phyloP scores from a whole-genome alignment of 2,888 invertebrate genomes.

The Rhodophaea formosa region DNA sequence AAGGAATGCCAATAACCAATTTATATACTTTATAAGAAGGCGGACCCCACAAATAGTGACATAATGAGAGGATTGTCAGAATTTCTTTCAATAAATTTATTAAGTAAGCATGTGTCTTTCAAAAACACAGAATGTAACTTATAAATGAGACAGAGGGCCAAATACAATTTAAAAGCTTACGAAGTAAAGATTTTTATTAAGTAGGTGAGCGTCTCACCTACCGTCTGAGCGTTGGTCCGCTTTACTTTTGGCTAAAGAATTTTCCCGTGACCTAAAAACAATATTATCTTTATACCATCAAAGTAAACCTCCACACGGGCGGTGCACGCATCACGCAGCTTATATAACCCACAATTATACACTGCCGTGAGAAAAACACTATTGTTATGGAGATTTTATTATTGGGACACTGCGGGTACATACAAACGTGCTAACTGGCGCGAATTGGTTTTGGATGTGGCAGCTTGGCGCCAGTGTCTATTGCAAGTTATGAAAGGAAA shows the following conservation, averaged over 20 bases:
- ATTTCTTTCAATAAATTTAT: no score
- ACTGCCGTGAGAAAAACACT: conserved; percentile 31
- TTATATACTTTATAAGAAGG: no score
- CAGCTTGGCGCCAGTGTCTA: conserved; percentile 4
- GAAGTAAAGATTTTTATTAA: no score
- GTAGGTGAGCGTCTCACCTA: neutral
- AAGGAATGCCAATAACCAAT: no score
- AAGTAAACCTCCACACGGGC: conserved; percentile 25
- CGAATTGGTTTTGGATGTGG: conserved; percentile 6
- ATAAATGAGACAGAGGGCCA: no score
- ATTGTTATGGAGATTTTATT: conserved; percentile 32
- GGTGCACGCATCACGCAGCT: conserved; percentile 30
- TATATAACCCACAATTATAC: conserved; percentile 35
- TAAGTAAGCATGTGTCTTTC: no score
- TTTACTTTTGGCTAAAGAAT: conserved; percentile 3
- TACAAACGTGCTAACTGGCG: neutral
- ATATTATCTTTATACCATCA: conserved; percentile 29
- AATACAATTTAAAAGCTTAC: no score
- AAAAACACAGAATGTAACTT: no score
- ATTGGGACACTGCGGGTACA: conserved; percentile 30
- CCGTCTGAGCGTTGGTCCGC: neutral
- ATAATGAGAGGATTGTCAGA: no score
- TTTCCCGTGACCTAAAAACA: conserved; percentile 26
- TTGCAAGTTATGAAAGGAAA: neutral
- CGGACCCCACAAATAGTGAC: no score